A percentile compares a stretch with the other conserved stretches of the same genome.
Evolutionary conservation across 2,888 invertebrate genomes (phyloP).

Genomic region (Auanema freiburgensis): DNA sequence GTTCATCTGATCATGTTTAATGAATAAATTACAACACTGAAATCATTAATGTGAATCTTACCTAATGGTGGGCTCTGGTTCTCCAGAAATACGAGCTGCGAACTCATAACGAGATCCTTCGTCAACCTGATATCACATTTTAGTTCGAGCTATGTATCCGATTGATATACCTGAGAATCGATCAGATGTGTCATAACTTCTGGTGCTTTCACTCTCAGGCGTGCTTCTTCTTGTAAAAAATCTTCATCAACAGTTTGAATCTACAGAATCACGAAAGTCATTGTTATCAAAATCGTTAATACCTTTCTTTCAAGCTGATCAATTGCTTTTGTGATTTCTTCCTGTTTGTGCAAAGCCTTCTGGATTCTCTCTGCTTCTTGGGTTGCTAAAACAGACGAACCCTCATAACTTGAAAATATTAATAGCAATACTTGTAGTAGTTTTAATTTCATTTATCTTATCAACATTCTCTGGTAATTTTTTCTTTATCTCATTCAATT

Average conservation of each 20-base stretch:
- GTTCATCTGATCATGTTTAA: not conserved
- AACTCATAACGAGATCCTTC: slow-evolving; percentile 56
- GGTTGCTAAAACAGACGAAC: slow-evolving; percentile 16
- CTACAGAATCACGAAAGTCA: slow-evolving; percentile 22
- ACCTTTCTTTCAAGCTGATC: not conserved
- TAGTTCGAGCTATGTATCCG: not conserved
- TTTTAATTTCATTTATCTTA: no score
- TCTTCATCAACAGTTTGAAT: slow-evolving; percentile 21
- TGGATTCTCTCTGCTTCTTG: slow-evolving; percentile 28
- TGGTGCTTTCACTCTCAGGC: slow-evolving; percentile 19
- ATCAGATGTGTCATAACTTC: slow-evolving; percentile 33
- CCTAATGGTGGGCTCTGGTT: slow-evolving; percentile 49
- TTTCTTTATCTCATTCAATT: no score
- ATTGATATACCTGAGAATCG: slow-evolving; percentile 29
- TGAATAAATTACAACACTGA: not conserved
- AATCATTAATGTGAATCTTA: slow-evolving; percentile 9
- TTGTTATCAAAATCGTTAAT: not conserved
- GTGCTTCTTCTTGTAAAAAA: slow-evolving; percentile 13
- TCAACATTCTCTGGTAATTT: no score
- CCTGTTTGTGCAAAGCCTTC: slow-evolving; percentile 24
- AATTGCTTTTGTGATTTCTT: not conserved
- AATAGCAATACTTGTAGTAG: no score
- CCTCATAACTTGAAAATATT: no score
- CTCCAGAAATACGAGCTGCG: slow-evolving; percentile 47
- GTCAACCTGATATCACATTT: slow-evolving; percentile 34